Conservation (phyloP, 1,140 invertebrate genomes). For the Panagrolaimus sp. region DNA sequence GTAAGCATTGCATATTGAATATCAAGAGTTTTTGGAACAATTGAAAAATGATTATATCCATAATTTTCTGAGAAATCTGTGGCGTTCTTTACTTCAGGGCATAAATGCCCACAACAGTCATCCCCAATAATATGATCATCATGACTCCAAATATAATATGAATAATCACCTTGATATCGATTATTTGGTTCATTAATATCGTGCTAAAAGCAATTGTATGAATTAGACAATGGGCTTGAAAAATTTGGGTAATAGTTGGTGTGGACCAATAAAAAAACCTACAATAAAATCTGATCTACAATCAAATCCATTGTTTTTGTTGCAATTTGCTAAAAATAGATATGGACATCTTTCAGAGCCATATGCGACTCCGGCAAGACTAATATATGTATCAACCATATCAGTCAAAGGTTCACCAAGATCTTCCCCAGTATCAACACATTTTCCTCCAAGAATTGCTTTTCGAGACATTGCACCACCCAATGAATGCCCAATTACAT, state of each 20-base stretch:
- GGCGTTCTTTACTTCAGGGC: not conserved
- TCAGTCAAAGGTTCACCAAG: conserved; percentile 21
- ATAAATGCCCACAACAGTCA: not conserved
- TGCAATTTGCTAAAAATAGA: conserved; percentile 4
- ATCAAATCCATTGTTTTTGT: conserved; percentile 20
- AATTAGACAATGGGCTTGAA: no score
- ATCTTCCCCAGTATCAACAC: conserved; percentile 26
- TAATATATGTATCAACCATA: conserved; percentile 10
- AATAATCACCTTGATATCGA: not conserved
- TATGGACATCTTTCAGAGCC: conserved; percentile 9
- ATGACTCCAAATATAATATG: not conserved
- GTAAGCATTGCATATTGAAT: not conserved
- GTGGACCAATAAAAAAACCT: no score
- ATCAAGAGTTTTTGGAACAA: not conserved
- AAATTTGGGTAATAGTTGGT: no score
- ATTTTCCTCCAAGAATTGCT: conserved; percentile 28
- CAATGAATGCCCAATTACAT: conserved; percentile 23
- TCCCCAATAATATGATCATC: not conserved
- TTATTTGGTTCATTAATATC: not conserved
- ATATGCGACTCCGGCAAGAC: conserved; percentile 19
- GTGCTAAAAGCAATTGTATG: no score
- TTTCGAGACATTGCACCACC: conserved; percentile 22
- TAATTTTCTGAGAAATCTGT: not conserved
- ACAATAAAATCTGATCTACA: conserved; percentile 3
- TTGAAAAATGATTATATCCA: not conserved